phyloP scores from a whole-genome alignment of 2,113 vertebrate species.

The Periophthalmus modestus region DNA sequence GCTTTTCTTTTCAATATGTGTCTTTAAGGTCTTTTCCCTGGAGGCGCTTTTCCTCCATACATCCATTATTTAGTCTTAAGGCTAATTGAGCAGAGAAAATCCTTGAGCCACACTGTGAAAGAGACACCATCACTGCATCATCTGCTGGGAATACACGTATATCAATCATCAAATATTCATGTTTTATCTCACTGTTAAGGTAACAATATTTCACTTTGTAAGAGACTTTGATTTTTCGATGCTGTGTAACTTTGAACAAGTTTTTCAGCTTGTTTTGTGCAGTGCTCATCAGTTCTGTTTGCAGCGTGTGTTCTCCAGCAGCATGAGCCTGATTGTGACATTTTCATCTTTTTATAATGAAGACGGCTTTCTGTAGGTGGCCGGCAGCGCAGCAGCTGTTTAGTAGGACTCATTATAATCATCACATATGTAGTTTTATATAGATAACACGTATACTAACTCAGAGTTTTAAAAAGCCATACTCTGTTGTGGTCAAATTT shows the following conservation, averaged over 20 bases:
- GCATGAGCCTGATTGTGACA: background rate
- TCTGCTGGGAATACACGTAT: background rate
- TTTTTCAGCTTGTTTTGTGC: background rate
- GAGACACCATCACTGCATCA: background rate
- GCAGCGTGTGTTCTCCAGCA: background rate
- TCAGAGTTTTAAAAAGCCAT: no score
- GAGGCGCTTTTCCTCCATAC: background rate
- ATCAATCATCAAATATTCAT: background rate
- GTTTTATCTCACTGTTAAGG: background rate
- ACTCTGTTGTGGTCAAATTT: no score
- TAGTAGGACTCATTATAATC: background rate
- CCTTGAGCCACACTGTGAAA: background rate
- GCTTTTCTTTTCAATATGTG: background rate
- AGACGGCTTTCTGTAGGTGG: background rate
- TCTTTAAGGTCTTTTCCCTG: slow-evolving; percentile 1
- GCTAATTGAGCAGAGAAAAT: slow-evolving; percentile 12
- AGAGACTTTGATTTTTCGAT: no score
- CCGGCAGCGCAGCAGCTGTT: background rate
- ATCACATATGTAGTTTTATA: background rate
- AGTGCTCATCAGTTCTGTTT: background rate
- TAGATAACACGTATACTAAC: background rate
- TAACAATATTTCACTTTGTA: background rate
- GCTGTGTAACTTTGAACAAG: background rate
- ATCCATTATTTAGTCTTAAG: background rate
- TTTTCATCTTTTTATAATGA: background rate